Evolutionary conservation across 1,140 invertebrate species (phyloP).

Genomic region (Eupristina koningsbergeri): DNA sequence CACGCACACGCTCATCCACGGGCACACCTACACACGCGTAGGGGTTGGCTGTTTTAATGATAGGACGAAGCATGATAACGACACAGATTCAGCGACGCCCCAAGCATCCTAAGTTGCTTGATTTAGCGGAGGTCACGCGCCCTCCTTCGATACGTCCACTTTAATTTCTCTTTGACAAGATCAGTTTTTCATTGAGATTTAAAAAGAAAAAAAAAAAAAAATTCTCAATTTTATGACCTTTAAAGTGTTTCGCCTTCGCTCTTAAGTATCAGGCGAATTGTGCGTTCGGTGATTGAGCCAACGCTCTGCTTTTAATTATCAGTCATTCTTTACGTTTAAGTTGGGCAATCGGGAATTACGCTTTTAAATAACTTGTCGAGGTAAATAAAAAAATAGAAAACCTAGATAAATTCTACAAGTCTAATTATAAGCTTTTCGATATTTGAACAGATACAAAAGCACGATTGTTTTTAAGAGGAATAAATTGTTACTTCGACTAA

Average conservation of each 20-base stretch:
- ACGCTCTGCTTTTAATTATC: neutral
- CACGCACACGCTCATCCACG: too few relatives aligned
- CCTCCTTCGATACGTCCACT: conserved; percentile 34
- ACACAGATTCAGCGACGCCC: neutral
- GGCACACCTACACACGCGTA: neutral
- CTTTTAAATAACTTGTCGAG: conserved; percentile 42
- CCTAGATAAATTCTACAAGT: too few relatives aligned
- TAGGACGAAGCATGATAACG: neutral
- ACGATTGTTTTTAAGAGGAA: too few relatives aligned
- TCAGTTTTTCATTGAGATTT: neutral
- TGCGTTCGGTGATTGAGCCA: neutral
- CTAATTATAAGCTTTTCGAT: too few relatives aligned
- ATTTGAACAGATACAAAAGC: too few relatives aligned
- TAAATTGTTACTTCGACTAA: too few relatives aligned
- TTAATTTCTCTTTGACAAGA: conserved; percentile 49
- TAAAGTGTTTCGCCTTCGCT: neutral
- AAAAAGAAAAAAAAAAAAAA: too few relatives aligned
- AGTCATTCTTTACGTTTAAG: neutral
- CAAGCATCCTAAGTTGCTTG: conserved; percentile 1
- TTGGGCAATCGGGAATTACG: conserved; percentile 9
- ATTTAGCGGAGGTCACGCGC: conserved; percentile 36
- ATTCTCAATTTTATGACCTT: neutral
- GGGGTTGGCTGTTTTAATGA: conserved; percentile 15
- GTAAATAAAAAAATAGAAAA: neutral
- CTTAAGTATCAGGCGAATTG: neutral